Evolutionary conservation across 2,888 invertebrate species (phyloP).

Genomic region (Netelia melanura): DNA sequence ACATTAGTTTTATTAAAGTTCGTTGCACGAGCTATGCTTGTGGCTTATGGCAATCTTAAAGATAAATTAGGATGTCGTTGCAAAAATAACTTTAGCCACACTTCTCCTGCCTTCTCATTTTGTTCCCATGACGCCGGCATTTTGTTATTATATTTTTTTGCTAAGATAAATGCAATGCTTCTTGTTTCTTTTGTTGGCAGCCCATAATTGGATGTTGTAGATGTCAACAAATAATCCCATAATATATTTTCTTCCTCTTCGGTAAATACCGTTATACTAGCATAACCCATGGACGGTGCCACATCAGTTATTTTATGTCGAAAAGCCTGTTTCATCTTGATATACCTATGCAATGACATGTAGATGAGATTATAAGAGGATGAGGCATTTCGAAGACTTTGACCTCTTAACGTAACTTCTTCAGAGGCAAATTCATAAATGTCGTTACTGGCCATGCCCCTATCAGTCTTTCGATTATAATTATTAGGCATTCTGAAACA

Average conservation of each 20-base stretch:
- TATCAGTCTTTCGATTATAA: neutral
- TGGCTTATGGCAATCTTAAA: neutral
- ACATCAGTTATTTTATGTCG: neutral
- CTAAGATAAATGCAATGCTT: neutral
- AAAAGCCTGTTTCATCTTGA: constrained; percentile 4
- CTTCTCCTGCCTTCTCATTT: neutral
- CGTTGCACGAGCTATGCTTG: neutral
- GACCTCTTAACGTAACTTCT: neutral
- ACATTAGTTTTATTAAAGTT: neutral
- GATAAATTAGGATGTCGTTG: neutral
- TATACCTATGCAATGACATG: neutral
- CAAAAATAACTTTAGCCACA: neutral
- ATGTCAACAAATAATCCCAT: neutral
- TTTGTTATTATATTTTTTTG: neutral
- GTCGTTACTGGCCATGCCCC: neutral
- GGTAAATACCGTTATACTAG: constrained; percentile 7
- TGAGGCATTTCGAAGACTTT: neutral
- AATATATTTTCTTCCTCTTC: neutral
- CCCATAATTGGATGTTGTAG: neutral
- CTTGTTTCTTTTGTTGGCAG: neutral
- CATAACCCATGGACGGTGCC: neutral
- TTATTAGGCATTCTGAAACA: neutral
- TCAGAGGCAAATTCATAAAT: neutral
- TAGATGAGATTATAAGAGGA: neutral
- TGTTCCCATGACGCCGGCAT: neutral